Evolutionary conservation across 1,140 invertebrate genomes (phyloP), one percentile per base, ranked within the genome.

Genomic region (Anastrepha ludens): DNA sequence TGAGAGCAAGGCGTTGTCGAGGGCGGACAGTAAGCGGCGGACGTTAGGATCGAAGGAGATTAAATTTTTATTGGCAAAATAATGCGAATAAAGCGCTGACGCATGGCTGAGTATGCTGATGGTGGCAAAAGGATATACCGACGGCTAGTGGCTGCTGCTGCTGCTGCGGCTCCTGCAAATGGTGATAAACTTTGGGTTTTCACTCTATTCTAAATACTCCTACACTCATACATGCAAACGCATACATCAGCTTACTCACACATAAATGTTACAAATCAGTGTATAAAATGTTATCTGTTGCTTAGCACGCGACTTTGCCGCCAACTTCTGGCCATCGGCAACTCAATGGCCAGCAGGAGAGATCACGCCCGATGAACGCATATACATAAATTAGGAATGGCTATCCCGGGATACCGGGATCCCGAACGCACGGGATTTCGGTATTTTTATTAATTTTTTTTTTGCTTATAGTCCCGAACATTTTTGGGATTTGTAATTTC

Each of bases 251-350:
- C 39, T 17, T 44, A 59, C 50, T 55, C 50, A n/a, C 20, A 87
- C 59, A 87, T 47, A 58, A 13, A 67, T 58, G 11, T 29, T 29
- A 29, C 41, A 81, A 47, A 81, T 87, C 20, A 41, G 41, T 60
- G 47, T 50, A 50, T 50, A 87, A 87, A 64, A 50, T 81, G 65
- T 87, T 87, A 87, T 87, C 86, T 67, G 86, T 67, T 67, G 65
- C 60, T 65, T 50, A 44, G 58, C 65, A 67, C 86, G 62, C 62
- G n/a, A 15, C 86, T 67, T 70, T 87, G 41, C 74, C 17, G 47
- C 17, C 74, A 81, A 81, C 60, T 62, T 13, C 2, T 55, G 78
- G 47, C 47, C 78, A 9, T 13, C 58, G 78, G 13, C 29, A 29
- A 29, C 13, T 39, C 39, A 60, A 86, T 86, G 74, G 47, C 74